A percentile compares a stretch with the other conserved stretches of the same genome.
These are phyloP conservation scores for Eupsilia transversa DNA, from an alignment of 2,888 invertebrate species.

Conservation along the genomic window DNA sequence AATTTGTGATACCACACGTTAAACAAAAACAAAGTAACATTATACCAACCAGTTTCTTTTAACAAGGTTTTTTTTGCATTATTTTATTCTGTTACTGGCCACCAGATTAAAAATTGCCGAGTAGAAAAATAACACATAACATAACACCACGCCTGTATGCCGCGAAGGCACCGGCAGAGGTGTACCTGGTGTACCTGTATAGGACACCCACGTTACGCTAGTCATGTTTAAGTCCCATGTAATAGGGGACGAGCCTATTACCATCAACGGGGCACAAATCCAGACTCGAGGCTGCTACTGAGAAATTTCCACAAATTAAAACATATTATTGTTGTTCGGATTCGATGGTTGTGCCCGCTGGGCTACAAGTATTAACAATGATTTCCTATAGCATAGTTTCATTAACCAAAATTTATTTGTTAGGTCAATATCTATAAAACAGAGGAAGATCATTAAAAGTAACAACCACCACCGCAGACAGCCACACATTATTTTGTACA, in stretches of 20 bases:
- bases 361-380: not conserved
- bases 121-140: no score
- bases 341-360: not conserved
- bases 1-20: not conserved
- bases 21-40: not conserved
- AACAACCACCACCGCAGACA: not conserved
- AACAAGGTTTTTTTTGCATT: not conserved
- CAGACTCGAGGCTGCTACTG: no score
- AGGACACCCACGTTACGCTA: no score
- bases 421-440: not conserved
- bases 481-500: not conserved
- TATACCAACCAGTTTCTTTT: not conserved
- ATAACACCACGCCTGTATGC: no score
- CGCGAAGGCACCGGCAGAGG: no score
- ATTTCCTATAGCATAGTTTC: not conserved
- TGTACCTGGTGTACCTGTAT: no score
- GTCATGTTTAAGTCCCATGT: no score
- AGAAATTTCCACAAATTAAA: not conserved
- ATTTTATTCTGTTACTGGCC: not conserved
- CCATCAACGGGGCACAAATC: no score
- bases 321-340: not conserved
- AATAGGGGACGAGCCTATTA: no score
- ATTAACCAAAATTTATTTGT: not conserved
- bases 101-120: not conserved
- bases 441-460: not conserved